These are phyloP conservation scores for Pitta sordida DNA, from an alignment of 2,113 vertebrate species.

Conservation along the genomic window DNA sequence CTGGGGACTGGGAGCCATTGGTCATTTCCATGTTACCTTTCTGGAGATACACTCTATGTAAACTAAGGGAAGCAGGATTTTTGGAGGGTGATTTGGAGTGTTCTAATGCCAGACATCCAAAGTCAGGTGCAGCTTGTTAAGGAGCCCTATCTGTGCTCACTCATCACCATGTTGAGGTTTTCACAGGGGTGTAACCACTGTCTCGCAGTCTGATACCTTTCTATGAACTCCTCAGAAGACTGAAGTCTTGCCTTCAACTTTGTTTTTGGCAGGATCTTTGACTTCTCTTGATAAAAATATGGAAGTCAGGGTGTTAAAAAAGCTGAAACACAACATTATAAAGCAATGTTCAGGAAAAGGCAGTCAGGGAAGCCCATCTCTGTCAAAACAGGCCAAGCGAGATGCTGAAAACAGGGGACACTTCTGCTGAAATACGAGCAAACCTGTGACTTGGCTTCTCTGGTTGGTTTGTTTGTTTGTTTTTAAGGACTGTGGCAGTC, in stretches of 20 bases:
- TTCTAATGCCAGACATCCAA: not conserved
- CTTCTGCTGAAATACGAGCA: not conserved
- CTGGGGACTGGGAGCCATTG: too few species aligned
- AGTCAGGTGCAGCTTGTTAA: not conserved
- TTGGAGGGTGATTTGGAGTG: not conserved
- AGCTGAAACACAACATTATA: not conserved
- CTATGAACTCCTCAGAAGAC: not conserved
- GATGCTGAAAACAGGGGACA: not conserved
- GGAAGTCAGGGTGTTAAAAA: not conserved
- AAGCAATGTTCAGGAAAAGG: not conserved
- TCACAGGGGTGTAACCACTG: rapidly evolving
- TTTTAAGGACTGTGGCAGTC: not conserved
- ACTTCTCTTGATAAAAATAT: too few species aligned
- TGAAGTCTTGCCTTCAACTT: not conserved
- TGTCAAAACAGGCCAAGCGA: not conserved
- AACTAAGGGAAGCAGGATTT: not conserved
- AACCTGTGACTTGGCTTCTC: not conserved
- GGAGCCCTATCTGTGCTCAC: not conserved
- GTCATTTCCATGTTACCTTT: not conserved
- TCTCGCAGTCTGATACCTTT: not conserved
- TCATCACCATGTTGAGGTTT: rapidly evolving
- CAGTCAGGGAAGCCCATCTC: not conserved
- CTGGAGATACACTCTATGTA: not conserved
- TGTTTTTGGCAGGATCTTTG: not conserved
- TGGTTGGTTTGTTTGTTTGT: not conserved